These are phyloP conservation scores for Limonius californicus DNA, from an alignment of 1,140 invertebrate species.

Conservation along the genomic window DNA sequence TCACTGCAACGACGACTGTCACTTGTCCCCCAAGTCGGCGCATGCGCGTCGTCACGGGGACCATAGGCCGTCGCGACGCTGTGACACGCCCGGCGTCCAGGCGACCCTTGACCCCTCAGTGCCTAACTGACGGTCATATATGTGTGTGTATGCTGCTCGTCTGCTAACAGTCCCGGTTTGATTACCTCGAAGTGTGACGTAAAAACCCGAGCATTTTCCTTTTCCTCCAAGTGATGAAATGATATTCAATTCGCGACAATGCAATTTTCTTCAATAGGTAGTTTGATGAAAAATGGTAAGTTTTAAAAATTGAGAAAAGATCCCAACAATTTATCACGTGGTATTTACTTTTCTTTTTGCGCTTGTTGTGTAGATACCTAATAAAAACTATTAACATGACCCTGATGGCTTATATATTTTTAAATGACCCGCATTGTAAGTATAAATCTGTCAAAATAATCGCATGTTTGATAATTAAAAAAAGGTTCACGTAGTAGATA, in stretches of 20 bases:
- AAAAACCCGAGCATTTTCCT: conserved; percentile 1
- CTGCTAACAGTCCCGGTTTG: conserved; percentile 12
- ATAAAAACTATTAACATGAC: too few species aligned
- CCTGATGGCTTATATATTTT: too few species aligned
- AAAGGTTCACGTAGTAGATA: too few species aligned
- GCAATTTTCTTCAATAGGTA: conserved; percentile 28
- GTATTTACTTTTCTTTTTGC: too few species aligned
- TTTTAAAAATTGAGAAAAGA: too few species aligned
- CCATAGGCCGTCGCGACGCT: conserved; percentile 46
- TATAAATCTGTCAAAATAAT: too few species aligned
- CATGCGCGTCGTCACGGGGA: conserved; percentile 41
- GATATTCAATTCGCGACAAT: conserved; percentile 12
- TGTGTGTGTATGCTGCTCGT: conserved; percentile 30
- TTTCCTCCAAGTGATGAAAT: neutral
- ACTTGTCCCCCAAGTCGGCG: conserved; percentile 43
- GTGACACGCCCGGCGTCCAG: conserved; percentile 45
- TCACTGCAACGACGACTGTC: conserved; percentile 46
- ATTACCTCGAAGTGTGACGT: conserved; percentile 1
- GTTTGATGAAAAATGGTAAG: conserved; percentile 29
- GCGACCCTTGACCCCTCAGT: conserved; percentile 46
- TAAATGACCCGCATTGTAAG: too few species aligned
- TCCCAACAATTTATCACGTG: too few species aligned
- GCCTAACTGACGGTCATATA: conserved; percentile 27
- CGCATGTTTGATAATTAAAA: too few species aligned
- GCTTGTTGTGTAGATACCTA: too few species aligned